phyloP scores from a whole-genome alignment of 2,888 invertebrate species.

The Eupithecia insigniata region DNA sequence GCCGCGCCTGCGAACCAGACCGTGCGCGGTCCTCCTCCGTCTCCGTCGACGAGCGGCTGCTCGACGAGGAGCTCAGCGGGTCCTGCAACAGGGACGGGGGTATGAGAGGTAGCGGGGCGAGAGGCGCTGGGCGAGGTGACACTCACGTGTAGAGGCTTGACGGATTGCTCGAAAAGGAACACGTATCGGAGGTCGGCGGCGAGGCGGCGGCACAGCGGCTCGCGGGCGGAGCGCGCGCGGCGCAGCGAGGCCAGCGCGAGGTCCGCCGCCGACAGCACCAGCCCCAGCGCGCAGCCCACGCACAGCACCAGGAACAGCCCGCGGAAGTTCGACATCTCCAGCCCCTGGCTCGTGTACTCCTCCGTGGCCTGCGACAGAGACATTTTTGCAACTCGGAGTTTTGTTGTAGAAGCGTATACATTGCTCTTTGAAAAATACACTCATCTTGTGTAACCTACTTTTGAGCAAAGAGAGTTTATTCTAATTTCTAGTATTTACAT shows the following conservation, averaged over 20 bases:
- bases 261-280: slow-evolving; percentile 87
- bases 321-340: slow-evolving; percentile 89
- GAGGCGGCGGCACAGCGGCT: slow-evolving; percentile 58
- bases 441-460: too few species aligned
- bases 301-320: slow-evolving; percentile 91
- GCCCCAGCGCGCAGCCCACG: slow-evolving; percentile 86
- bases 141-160: slow-evolving; percentile 66
- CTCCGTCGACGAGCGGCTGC: slow-evolving; percentile 37
- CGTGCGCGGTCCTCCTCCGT: slow-evolving; percentile 29
- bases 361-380: slow-evolving; percentile 58
- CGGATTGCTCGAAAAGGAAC: slow-evolving; percentile 70
- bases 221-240: slow-evolving; percentile 52
- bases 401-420: too few species aligned
- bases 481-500: too few species aligned
- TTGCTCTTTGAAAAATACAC: too few species aligned
- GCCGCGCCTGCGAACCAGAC: slow-evolving; percentile 30
- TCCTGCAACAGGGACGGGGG: slow-evolving; percentile 47
- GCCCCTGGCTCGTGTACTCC: slow-evolving; percentile 67
- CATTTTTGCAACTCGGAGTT: too few species aligned
- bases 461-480: too few species aligned
- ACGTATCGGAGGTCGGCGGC: slow-evolving; percentile 73
- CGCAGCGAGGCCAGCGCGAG: slow-evolving; percentile 63
- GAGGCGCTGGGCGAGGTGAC: neutral
- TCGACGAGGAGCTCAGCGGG: slow-evolving; percentile 52
- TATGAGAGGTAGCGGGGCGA: neutral